Conservation (phyloP, 2,797 vertebrate genomes). For the Lagorchestes hirsutus region DNA sequence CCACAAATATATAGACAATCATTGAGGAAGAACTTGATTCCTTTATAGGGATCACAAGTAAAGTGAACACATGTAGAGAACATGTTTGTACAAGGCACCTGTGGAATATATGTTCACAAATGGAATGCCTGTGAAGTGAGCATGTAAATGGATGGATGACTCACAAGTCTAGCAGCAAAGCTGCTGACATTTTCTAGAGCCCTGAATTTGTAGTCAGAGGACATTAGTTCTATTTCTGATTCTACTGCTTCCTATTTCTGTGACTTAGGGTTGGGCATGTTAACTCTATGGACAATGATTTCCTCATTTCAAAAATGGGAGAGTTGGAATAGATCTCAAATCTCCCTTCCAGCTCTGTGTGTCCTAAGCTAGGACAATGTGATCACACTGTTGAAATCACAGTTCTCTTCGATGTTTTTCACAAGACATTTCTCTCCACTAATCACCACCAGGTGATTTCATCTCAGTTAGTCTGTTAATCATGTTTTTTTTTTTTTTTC, state of each 20-base stretch:
- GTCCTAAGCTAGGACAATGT: not conserved
- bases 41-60: not conserved
- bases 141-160: not conserved
- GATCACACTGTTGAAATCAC: not conserved
- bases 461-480: not conserved
- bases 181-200: not conserved
- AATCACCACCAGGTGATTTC: not conserved
- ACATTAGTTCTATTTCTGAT: not conserved
- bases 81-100: not conserved
- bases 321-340: not conserved
- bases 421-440: not conserved
- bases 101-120: not conserved
- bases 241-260: not conserved
- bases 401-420: not conserved
- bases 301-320: not conserved
- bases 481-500: not conserved
- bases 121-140: not conserved
- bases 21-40: not conserved
- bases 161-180: not conserved
- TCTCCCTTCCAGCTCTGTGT: not conserved
- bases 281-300: not conserved
- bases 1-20: not conserved
- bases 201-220: not conserved
- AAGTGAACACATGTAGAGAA: not conserved
- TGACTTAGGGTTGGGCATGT: not conserved